These are phyloP conservation scores for Narcine bancroftii DNA, from an alignment of 2,113 vertebrate species.

Conservation along the genomic window DNA sequence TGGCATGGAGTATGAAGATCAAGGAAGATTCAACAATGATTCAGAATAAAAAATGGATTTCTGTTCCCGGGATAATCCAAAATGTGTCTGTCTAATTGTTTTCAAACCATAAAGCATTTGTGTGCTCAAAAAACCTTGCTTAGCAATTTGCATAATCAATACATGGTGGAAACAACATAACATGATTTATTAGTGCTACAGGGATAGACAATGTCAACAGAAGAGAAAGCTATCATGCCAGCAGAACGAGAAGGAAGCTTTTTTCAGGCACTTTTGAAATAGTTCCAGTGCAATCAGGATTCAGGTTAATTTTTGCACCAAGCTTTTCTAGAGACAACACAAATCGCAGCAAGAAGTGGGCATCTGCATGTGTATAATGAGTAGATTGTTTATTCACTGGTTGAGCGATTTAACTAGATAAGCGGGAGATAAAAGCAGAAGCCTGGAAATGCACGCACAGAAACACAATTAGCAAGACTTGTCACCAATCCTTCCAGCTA, in stretches of 20 bases:
- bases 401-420: not conserved
- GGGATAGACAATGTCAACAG: not conserved
- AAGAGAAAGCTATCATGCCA: not conserved
- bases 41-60: not conserved
- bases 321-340: not conserved
- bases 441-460: not conserved
- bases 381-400: not conserved
- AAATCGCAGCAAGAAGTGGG: not conserved
- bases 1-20: not conserved
- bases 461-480: not conserved
- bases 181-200: not conserved
- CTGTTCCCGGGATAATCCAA: not conserved
- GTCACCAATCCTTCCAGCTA: not conserved
- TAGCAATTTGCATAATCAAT: constrained; percentile 19
- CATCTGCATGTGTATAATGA: not conserved
- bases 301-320: not conserved
- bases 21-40: not conserved
- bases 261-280: not conserved
- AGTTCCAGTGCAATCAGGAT: not conserved
- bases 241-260: not conserved
- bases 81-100: not conserved
- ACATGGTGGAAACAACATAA: not conserved
- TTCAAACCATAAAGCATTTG: not conserved
- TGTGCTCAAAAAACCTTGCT: not conserved
- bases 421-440: not conserved